Evolutionary conservation across 2,113 vertebrate genomes (phyloP).

Genomic region (Abramis brama): DNA sequence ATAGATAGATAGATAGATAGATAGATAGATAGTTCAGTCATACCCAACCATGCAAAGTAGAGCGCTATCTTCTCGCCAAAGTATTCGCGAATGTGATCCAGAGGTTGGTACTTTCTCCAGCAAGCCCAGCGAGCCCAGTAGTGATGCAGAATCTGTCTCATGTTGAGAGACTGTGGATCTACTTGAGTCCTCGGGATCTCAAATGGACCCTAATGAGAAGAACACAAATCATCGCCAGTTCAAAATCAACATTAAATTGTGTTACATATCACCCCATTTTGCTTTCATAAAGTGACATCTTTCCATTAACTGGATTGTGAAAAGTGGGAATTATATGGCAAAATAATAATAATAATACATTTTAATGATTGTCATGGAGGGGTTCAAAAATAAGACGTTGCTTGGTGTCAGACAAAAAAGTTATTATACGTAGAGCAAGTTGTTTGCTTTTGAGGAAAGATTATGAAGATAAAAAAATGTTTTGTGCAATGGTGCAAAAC

Average conservation of each 20-base stretch:
- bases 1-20: too few relatives aligned
- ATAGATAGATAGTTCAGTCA: neutral
- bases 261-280: neutral
- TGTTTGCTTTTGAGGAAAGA: neutral
- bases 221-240: neutral
- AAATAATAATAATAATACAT: too few relatives aligned
- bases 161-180: constrained; percentile 71
- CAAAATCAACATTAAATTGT: neutral
- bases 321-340: too few relatives aligned
- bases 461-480: neutral
- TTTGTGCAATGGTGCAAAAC: neutral
- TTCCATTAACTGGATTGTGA: neutral
- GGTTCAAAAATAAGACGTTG: too few relatives aligned
- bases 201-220: constrained; percentile 68
- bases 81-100: constrained; percentile 74
- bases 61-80: constrained; percentile 75
- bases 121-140: constrained; percentile 75
- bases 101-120: constrained; percentile 80
- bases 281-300: neutral
- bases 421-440: too few relatives aligned
- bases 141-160: constrained; percentile 74
- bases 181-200: constrained; percentile 64
- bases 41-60: constrained; percentile 74
- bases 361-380: neutral
- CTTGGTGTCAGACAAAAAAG: too few relatives aligned